Percentiles rank a stretch among this genome's conserved stretches.
These are phyloP conservation scores for Corydoras maculifer DNA, from an alignment of 2,113 vertebrate species.

Conservation along the genomic window DNA sequence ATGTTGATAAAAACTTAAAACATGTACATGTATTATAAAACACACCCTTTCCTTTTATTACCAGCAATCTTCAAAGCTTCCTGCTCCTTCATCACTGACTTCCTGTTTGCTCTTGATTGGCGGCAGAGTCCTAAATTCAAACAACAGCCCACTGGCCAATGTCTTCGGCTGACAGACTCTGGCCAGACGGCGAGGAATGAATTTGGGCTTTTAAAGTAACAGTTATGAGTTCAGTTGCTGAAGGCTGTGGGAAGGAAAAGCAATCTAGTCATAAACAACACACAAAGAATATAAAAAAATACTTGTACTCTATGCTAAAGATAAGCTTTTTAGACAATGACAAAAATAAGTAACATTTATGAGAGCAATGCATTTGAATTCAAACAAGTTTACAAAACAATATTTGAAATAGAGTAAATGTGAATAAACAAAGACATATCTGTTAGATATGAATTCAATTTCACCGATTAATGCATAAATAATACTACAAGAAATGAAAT, in stretches of 20 bases:
- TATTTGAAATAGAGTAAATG: too few relatives aligned
- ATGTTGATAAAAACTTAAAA: constrained; percentile 24
- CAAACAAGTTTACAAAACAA: too few relatives aligned
- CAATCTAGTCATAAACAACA: constrained; percentile 10
- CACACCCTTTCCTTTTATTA: constrained; percentile 51
- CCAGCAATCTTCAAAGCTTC: constrained; percentile 60
- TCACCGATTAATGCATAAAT: too few relatives aligned
- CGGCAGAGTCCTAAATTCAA: constrained; percentile 13
- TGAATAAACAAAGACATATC: too few relatives aligned
- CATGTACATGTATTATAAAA: constrained; percentile 1
- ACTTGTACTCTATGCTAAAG: not conserved
- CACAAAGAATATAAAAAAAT: constrained; percentile 4
- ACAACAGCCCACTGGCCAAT: constrained; percentile 46
- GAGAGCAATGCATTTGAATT: too few relatives aligned
- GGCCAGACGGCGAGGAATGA: constrained; percentile 12
- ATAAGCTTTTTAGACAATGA: too few relatives aligned
- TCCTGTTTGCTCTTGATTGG: constrained; percentile 53
- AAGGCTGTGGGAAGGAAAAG: not conserved
- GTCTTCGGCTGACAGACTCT: not conserved
- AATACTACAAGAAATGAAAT: too few relatives aligned
- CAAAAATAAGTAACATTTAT: too few relatives aligned
- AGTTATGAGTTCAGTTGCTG: not conserved
- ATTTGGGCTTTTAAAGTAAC: not conserved
- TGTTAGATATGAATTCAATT: too few relatives aligned
- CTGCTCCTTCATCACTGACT: constrained; percentile 47